These are phyloP conservation scores for Muschampia staudingeri DNA, from an alignment of 2,888 invertebrate genomes.

Conservation along the genomic window DNA sequence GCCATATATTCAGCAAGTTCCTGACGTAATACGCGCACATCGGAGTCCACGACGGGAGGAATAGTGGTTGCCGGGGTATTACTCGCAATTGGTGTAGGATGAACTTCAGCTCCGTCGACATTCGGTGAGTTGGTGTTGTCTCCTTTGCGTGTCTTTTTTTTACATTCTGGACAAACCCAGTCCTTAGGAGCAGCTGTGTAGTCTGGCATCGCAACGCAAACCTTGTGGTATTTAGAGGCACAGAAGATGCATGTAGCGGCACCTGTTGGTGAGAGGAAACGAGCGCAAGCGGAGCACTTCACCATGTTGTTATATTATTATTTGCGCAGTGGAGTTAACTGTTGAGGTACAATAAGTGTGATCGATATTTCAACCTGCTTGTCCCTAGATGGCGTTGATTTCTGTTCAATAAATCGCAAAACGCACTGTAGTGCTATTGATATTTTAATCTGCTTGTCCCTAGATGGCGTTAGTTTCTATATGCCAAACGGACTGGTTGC, in stretches of 20 bases:
- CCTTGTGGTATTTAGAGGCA: neutral
- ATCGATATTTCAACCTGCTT: too few relatives aligned
- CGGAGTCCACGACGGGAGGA: neutral
- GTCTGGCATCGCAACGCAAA: neutral
- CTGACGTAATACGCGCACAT: neutral
- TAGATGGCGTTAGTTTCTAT: too few relatives aligned
- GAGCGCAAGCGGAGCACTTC: neutral
- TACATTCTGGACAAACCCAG: neutral
- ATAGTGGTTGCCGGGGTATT: too few relatives aligned
- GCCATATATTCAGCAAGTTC: neutral
- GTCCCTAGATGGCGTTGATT: too few relatives aligned
- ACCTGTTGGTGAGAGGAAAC: neutral
- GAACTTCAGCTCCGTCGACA: too few relatives aligned
- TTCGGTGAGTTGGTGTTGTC: neutral
- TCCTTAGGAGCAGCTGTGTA: neutral
- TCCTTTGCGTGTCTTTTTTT: neutral
- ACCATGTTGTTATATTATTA: neutral
- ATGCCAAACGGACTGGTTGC: too few relatives aligned
- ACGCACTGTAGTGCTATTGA: too few relatives aligned
- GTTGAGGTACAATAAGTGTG: too few relatives aligned
- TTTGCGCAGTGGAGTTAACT: too few relatives aligned
- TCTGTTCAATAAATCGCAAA: too few relatives aligned
- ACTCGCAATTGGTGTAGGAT: too few relatives aligned
- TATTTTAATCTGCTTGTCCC: too few relatives aligned
- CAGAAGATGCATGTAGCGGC: neutral